Conservation (phyloP, 2,113 vertebrate genomes). For the Lamprologus speciosus region DNA sequence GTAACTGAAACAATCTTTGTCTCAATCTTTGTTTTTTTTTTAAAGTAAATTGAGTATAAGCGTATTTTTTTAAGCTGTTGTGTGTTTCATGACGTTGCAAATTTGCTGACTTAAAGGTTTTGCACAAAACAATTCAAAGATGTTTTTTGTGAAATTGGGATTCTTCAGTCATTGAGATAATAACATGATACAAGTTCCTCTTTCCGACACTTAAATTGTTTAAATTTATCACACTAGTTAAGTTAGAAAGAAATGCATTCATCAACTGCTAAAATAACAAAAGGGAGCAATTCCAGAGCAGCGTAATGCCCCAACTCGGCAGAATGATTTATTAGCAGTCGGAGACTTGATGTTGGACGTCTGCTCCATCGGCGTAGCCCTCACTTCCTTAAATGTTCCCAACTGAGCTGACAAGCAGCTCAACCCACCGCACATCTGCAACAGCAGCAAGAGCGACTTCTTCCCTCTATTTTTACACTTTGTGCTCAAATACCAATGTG, state of each 20-base stretch:
- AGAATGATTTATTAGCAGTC: constrained; percentile 25
- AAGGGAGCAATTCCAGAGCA: neutral
- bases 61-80: neutral
- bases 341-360: neutral
- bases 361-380: neutral
- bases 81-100: neutral
- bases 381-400: constrained; percentile 18
- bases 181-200: neutral
- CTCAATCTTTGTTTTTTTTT: neutral
- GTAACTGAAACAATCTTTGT: neutral
- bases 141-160: neutral
- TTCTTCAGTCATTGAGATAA: neutral
- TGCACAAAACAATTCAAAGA: neutral
- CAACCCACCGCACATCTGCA: neutral
- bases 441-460: neutral
- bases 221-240: neutral
- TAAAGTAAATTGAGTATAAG: neutral
- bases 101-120: neutral
- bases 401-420: neutral
- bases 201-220: neutral
- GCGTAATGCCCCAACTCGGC: neutral
- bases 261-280: neutral
- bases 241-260: neutral
- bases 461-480: neutral
- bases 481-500: neutral